A percentile compares a stretch with the other conserved stretches of the same genome.
Conservation (phyloP, 2,888 invertebrate species). For the Criorhina ranunculi region DNA sequence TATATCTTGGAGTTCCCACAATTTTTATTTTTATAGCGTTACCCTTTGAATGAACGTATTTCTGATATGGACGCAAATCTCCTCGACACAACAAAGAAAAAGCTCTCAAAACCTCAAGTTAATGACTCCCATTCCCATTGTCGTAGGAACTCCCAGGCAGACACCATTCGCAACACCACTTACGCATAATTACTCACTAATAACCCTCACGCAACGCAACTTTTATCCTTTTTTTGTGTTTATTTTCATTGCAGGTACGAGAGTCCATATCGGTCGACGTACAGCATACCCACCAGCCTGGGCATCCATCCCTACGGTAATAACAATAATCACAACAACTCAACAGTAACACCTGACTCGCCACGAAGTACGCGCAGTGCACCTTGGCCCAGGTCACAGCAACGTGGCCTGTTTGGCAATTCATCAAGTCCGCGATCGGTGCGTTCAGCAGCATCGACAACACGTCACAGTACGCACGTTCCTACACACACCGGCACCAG, state of each 20-base stretch:
- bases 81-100: neutral
- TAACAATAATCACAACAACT: slow-evolving; percentile 79
- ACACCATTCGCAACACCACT: neutral
- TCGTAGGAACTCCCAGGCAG: neutral
- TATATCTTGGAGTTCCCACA: no score
- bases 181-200: slow-evolving; percentile 7
- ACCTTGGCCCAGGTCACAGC: slow-evolving; percentile 90
- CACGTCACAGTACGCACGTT: slow-evolving; percentile 78
- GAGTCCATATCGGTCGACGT: slow-evolving; percentile 85
- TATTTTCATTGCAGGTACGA: slow-evolving; percentile 81
- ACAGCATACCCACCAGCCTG: slow-evolving; percentile 85
- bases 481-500: slow-evolving; percentile 80
- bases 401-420: slow-evolving; percentile 90
- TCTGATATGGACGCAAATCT: no score
- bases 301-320: slow-evolving; percentile 83
- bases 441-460: slow-evolving; percentile 87
- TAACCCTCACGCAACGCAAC: neutral
- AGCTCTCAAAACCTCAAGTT: neutral
- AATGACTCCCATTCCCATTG: neutral
- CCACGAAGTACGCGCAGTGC: slow-evolving; percentile 94
- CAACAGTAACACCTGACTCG: slow-evolving; percentile 86
- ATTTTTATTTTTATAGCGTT: no score
- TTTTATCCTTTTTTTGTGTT: no score
- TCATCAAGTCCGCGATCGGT: slow-evolving; percentile 93
- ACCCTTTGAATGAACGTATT: no score